phyloP scores from a whole-genome alignment of 2,888 invertebrate species.

The Ochlodes sylvanus region DNA sequence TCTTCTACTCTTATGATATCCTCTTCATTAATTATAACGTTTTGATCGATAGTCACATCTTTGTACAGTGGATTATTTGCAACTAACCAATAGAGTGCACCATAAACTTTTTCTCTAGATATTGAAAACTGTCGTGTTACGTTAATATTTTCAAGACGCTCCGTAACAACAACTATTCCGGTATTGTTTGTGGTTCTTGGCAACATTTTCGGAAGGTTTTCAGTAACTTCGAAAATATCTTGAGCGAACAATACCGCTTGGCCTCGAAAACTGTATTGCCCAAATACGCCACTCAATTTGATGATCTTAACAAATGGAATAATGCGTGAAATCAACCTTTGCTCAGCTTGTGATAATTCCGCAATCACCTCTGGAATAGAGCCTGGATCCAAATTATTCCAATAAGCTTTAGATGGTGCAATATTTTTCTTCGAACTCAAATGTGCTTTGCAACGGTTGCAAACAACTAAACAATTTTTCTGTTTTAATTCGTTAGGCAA shows the following conservation, averaged over 20 bases:
- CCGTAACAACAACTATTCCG: conserved; percentile 3
- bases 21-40: too few species aligned
- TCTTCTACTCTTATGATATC: conserved; percentile 8
- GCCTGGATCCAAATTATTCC: conserved; percentile 31
- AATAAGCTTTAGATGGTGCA: conserved; percentile 36
- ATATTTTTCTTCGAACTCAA: conserved; percentile 25
- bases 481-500: conserved; percentile 1
- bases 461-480: not conserved
- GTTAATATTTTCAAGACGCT: conserved; percentile 6
- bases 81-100: too few species aligned
- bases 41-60: too few species aligned
- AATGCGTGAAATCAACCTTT: conserved; percentile 5
- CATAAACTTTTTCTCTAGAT: too few species aligned
- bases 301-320: conserved; percentile 10
- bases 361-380: conserved; percentile 29
- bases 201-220: conserved; percentile 1
- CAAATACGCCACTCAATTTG: conserved; percentile 5
- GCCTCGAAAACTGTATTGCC: conserved; percentile 6
- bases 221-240: conserved; percentile 7
- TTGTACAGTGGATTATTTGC: too few species aligned
- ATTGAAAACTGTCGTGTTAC: too few species aligned
- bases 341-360: conserved; percentile 17
- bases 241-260: conserved; percentile 8
- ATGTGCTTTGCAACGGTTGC: conserved; percentile 16
- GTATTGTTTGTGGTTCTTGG: not conserved